Conservation (phyloP, 1,140 invertebrate genomes). For the Leptinotarsa texana region DNA sequence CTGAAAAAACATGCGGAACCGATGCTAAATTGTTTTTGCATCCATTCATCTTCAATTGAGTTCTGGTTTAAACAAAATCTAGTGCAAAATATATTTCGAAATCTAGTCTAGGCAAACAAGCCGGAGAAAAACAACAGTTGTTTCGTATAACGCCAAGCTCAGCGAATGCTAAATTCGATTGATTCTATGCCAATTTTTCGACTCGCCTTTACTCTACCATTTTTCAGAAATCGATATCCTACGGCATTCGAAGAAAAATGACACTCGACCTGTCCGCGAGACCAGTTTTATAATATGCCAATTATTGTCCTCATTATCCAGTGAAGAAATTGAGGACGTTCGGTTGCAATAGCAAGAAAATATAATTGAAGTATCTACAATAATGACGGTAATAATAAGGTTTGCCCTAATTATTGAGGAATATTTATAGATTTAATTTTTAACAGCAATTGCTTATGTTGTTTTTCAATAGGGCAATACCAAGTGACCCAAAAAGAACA, state of each 20-base stretch:
- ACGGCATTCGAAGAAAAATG: slow-evolving; percentile 5
- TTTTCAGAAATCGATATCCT: not conserved
- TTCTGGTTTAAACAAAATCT: too few species aligned
- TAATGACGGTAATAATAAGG: slow-evolving; percentile 2
- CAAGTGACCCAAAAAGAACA: too few species aligned
- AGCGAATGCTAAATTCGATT: not conserved
- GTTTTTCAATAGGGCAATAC: too few species aligned
- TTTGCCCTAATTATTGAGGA: not conserved
- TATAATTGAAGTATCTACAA: slow-evolving; percentile 6
- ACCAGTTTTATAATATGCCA: slow-evolving; percentile 5
- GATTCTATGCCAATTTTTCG: not conserved
- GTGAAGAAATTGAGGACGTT: slow-evolving; percentile 8
- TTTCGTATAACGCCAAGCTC: not conserved
- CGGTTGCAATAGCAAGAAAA: slow-evolving; percentile 5
- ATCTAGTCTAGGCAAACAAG: not conserved
- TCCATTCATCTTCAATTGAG: too few species aligned
- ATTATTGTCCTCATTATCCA: slow-evolving; percentile 1
- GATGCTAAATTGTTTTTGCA: too few species aligned
- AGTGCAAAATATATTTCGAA: too few species aligned
- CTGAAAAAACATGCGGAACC: too few species aligned
- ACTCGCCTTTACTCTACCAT: not conserved
- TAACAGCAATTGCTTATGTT: not conserved
- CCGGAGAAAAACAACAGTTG: not conserved
- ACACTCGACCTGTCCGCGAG: not conserved
- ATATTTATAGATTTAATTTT: slow-evolving; percentile 7